Evolutionary conservation across 2,797 vertebrate species (phyloP).

Genomic region (Sebastes baramenuke): DNA sequence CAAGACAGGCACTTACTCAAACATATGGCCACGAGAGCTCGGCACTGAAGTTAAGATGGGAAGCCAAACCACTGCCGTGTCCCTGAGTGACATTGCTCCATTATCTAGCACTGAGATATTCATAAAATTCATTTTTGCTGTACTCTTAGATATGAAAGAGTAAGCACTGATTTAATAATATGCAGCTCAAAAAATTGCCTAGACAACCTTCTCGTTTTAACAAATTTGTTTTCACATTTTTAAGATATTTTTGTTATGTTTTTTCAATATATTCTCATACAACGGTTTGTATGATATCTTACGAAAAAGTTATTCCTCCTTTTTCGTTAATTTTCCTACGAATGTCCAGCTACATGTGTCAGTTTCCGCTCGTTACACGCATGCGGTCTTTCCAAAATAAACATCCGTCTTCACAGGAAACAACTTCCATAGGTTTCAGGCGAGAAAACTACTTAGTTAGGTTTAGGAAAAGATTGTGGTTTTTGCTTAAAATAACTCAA

Average conservation of each 20-base stretch:
- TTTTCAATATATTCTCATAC: background rate
- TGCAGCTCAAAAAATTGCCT: background rate
- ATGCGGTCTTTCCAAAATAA: too few relatives aligned
- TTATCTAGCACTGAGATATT: background rate
- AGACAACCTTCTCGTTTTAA: background rate
- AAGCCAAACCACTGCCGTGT: background rate
- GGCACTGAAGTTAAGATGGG: background rate
- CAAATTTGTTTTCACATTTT: background rate
- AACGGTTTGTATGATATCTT: background rate
- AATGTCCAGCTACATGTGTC: too few relatives aligned
- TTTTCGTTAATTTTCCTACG: too few relatives aligned
- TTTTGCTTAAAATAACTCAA: too few relatives aligned
- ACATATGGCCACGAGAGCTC: slow-evolving; percentile 43
- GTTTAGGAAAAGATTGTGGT: too few relatives aligned
- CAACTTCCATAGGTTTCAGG: too few relatives aligned
- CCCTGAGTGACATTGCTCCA: background rate
- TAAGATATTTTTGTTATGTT: background rate
- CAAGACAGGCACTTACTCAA: slow-evolving; percentile 53
- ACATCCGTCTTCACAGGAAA: too few relatives aligned
- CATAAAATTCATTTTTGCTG: background rate
- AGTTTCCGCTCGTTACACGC: too few relatives aligned
- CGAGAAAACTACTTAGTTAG: too few relatives aligned
- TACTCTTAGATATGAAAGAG: background rate
- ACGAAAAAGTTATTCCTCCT: too few relatives aligned
- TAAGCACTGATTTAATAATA: background rate